Conservation (phyloP, 2,113 vertebrate species). For the Cettia cetti region DNA sequence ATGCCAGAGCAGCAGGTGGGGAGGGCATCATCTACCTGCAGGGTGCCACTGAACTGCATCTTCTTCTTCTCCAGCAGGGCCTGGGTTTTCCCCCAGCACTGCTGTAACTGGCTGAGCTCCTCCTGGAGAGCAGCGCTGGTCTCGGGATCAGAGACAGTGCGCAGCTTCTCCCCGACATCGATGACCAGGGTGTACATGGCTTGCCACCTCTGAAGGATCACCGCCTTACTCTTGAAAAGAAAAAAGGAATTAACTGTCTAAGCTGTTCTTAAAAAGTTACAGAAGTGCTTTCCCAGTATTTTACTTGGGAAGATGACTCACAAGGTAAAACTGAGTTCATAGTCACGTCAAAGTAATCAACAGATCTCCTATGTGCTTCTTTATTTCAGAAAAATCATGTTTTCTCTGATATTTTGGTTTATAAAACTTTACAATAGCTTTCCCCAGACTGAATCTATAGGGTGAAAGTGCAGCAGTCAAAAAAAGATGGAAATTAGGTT, state of each 20-base stretch:
- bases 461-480: background rate
- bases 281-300: background rate
- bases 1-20: background rate
- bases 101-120: constrained; percentile 77
- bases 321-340: background rate
- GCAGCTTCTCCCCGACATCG: constrained; percentile 79
- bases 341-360: background rate
- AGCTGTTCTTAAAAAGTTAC: background rate
- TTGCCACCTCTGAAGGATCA: constrained; percentile 79
- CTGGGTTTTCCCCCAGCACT: constrained; percentile 77
- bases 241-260: background rate
- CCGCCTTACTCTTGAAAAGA: constrained; percentile 74
- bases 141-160: constrained; percentile 58
- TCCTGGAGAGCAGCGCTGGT: constrained; percentile 68
- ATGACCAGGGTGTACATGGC: constrained; percentile 75
- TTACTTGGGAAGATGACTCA: background rate
- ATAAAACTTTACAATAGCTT: background rate
- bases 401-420: background rate
- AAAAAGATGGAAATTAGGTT: background rate
- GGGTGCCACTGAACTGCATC: constrained; percentile 56
- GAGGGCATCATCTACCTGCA: constrained; percentile 67
- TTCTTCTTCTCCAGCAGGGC: constrained; percentile 69
- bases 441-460: background rate
- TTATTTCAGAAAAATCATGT: background rate
- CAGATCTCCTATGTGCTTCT: background rate